Conservation (phyloP, 2,888 invertebrate genomes). For the Chymomyza caudatula region DNA sequence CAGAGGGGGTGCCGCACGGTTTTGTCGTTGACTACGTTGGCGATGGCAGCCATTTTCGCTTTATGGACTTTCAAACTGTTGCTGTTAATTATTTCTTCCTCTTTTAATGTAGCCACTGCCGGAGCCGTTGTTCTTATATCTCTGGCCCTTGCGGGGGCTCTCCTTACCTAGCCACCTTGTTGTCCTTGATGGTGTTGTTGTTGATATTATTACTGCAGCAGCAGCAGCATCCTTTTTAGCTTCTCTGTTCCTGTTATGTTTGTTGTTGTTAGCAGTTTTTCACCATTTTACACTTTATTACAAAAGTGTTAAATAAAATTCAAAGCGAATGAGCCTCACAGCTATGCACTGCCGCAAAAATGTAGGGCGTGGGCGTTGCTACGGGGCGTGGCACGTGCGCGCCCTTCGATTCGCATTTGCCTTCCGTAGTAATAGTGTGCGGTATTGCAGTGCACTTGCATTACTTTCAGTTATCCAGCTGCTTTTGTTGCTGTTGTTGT, state of each 20-base stretch:
- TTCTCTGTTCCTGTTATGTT: conserved; percentile 5
- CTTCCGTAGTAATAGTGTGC: conserved; percentile 43
- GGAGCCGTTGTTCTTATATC: conserved; percentile 37
- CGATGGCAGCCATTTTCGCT: conserved; percentile 39
- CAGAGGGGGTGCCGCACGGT: background rate
- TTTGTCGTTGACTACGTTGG: background rate
- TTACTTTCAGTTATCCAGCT: conserved; percentile 33
- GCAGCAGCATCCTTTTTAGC: background rate
- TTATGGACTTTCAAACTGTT: conserved; percentile 72
- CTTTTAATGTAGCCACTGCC: conserved; percentile 66
- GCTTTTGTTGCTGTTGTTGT: conserved; percentile 31
- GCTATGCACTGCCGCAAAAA: conserved; percentile 27
- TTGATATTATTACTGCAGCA: conserved; percentile 60
- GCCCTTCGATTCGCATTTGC: conserved; percentile 59
- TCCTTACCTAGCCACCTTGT: conserved; percentile 3
- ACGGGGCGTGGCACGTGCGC: background rate
- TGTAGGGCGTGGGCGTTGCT: conserved; percentile 15
- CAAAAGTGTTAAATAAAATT: conserved; percentile 73
- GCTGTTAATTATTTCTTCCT: conserved; percentile 72
- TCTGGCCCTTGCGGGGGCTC: background rate
- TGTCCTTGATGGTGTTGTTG: conserved; percentile 57
- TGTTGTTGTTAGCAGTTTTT: conserved; percentile 68
- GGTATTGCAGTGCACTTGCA: conserved; percentile 39
- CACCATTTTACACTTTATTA: conserved; percentile 72
- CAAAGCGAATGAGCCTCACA: conserved; percentile 65